phyloP scores from a whole-genome alignment of 2,113 vertebrate species.

The Antechinus flavipes region DNA sequence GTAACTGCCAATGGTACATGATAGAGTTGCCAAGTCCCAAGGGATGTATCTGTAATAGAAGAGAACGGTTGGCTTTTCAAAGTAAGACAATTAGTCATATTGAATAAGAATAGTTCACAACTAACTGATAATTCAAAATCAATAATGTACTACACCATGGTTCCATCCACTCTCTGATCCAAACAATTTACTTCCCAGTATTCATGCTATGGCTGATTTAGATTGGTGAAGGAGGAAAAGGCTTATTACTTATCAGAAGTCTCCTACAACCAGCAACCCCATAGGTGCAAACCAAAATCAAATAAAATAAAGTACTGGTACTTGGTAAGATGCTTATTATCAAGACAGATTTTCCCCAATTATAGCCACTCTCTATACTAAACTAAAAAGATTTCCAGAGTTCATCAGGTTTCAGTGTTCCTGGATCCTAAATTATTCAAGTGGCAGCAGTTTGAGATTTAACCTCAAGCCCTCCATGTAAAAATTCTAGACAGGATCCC shows the following conservation, averaged over 20 bases:
- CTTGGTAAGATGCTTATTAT: neutral
- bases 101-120: neutral
- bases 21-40: conserved; percentile 90
- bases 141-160: neutral
- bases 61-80: conserved; percentile 54
- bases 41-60: conserved; percentile 82
- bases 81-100: neutral
- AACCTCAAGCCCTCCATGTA: neutral
- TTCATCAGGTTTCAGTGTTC: neutral
- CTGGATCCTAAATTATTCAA: neutral
- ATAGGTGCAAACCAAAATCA: neutral
- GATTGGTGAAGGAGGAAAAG: neutral
- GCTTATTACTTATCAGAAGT: neutral
- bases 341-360: neutral
- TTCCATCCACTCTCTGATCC: neutral
- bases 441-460: neutral
- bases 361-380: neutral
- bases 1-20: conserved; percentile 86
- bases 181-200: neutral
- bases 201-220: neutral
- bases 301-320: neutral
- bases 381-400: neutral
- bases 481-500: neutral
- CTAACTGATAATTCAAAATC: neutral
- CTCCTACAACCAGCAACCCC: neutral